These are phyloP conservation scores for Neomonachus schauinslandi DNA, from an alignment of 2,113 vertebrate species.

Conservation along the genomic window DNA sequence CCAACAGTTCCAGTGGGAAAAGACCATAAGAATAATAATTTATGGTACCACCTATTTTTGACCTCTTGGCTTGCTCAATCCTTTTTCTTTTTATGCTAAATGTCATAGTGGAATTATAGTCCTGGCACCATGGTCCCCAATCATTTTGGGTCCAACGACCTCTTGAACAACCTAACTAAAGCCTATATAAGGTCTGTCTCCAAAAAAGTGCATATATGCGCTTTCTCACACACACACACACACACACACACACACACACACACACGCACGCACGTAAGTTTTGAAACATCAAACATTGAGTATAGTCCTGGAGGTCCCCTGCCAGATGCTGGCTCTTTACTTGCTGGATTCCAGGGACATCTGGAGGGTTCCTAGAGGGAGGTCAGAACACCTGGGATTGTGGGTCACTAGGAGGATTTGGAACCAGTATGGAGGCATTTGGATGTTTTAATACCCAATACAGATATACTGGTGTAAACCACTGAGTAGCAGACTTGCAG, in stretches of 20 bases:
- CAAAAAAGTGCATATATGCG: background rate
- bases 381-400: background rate
- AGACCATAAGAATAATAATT: background rate
- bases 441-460: background rate
- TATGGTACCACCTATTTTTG: background rate
- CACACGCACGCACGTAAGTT: background rate
- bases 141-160: background rate
- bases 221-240: too few relatives aligned
- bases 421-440: background rate
- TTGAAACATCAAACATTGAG: background rate
- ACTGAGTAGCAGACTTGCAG: background rate
- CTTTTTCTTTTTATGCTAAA: background rate
- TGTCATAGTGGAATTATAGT: background rate
- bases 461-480: background rate
- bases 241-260: accelerated
- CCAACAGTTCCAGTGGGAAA: background rate
- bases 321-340: background rate
- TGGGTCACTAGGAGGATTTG: background rate
- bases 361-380: background rate
- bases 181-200: background rate
- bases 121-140: background rate
- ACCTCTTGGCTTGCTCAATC: background rate
- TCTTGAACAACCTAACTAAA: background rate
- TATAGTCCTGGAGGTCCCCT: background rate
- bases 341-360: background rate